phyloP scores from a whole-genome alignment of 1,140 invertebrate species.

The Stenopsyche tienmushanensis region DNA sequence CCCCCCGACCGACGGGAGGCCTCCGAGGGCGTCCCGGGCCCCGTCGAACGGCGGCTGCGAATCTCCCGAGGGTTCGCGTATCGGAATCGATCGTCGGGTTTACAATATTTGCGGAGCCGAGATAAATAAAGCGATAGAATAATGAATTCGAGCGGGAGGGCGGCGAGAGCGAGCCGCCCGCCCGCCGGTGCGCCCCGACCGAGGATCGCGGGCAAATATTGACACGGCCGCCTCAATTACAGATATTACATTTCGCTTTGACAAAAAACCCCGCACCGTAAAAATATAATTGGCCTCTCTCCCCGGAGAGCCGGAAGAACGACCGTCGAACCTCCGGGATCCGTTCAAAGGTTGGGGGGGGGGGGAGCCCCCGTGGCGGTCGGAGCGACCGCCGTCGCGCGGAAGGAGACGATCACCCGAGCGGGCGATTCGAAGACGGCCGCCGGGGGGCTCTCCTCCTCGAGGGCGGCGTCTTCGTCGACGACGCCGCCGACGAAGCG shows the following conservation, averaged over 20 bases:
- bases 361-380: too few relatives aligned
- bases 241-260: conserved; percentile 43
- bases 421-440: too few relatives aligned
- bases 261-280: conserved; percentile 35
- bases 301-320: not conserved
- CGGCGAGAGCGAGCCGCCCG: not conserved
- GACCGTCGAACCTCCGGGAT: too few relatives aligned
- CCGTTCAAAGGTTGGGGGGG: too few relatives aligned
- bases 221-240: conserved; percentile 39
- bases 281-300: conserved; percentile 27
- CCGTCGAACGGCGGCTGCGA: not conserved
- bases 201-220: conserved; percentile 40
- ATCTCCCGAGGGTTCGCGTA: too few relatives aligned
- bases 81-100: not conserved
- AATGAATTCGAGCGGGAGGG: conserved; percentile 16
- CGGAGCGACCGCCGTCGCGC: too few relatives aligned
- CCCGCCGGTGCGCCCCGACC: conserved; percentile 23
- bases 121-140: conserved; percentile 25
- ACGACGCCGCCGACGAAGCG: not conserved
- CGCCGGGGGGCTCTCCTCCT: not conserved
- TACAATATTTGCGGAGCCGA: conserved; percentile 6
- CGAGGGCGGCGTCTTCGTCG: not conserved
- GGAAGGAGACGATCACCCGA: too few relatives aligned
- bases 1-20: too few relatives aligned
- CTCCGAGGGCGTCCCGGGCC: too few relatives aligned